phyloP scores from a whole-genome alignment of 2,888 invertebrate species.

The Seira sanloemensis region DNA sequence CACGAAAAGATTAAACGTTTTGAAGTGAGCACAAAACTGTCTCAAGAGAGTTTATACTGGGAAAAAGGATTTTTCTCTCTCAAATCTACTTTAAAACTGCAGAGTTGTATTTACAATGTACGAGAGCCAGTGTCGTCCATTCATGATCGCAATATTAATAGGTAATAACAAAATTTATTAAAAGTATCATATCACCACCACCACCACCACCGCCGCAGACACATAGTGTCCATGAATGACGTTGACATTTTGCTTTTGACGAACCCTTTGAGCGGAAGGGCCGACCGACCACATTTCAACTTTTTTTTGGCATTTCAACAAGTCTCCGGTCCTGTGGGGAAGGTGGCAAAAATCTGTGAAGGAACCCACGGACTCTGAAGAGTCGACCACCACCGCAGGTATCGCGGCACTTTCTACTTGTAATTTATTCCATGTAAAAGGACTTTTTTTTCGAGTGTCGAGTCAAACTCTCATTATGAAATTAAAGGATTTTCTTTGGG shows the following conservation, averaged over 20 bases:
- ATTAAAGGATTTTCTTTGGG: conserved; percentile 20
- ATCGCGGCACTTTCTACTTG: conserved; percentile 8
- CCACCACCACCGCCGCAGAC: too few species aligned
- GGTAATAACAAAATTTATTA: too few species aligned
- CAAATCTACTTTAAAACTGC: too few species aligned
- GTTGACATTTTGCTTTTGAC: conserved; percentile 8
- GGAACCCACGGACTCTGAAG: conserved; percentile 1
- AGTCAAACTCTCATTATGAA: conserved; percentile 17
- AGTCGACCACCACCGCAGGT: neutral
- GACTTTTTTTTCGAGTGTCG: neutral
- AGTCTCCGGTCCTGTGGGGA: neutral
- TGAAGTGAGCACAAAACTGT: neutral
- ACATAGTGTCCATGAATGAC: too few species aligned
- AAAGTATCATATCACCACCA: too few species aligned
- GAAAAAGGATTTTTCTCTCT: too few species aligned
- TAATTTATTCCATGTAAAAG: neutral
- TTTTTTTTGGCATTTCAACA: too few species aligned
- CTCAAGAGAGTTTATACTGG: too few species aligned
- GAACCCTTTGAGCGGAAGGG: neutral
- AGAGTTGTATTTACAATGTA: too few species aligned
- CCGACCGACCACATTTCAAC: neutral
- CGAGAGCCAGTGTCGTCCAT: too few species aligned
- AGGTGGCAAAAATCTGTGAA: conserved; percentile 4
- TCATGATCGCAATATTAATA: too few species aligned
- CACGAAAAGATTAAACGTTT: conserved; percentile 5